phyloP scores from a whole-genome alignment of 2,113 vertebrate genomes.

The Otolemur garnettii region DNA sequence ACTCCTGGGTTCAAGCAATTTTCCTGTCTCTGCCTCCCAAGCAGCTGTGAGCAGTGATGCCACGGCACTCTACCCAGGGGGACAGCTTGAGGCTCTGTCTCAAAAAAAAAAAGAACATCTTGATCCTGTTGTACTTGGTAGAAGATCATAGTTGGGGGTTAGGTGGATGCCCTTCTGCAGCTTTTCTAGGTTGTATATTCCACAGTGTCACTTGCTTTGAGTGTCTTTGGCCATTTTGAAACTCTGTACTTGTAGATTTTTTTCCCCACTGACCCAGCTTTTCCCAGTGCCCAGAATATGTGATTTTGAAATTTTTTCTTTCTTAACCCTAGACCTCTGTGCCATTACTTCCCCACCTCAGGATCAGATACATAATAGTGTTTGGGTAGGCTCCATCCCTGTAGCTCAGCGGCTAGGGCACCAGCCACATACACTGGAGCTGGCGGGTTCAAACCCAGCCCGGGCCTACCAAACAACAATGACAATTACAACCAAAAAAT shows the following conservation, averaged over 20 bases:
- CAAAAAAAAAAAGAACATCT: background rate
- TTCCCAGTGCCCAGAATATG: background rate
- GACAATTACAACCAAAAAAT: too few species aligned
- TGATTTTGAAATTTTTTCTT: slow-evolving; percentile 21
- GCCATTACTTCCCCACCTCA: background rate
- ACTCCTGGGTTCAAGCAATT: too few species aligned
- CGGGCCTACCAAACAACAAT: too few species aligned
- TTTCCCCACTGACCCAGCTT: slow-evolving; percentile 23
- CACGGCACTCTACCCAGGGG: too few species aligned
- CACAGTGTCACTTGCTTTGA: background rate
- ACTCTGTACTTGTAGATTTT: background rate
- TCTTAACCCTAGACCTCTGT: slow-evolving; percentile 34
- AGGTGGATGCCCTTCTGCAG: background rate
- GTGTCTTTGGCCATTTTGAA: slow-evolving; percentile 44
- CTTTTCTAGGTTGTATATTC: background rate
- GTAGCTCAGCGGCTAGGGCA: too few species aligned
- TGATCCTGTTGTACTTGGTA: background rate
- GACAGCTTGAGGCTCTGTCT: too few species aligned
- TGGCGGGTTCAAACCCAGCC: too few species aligned
- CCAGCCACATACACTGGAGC: too few species aligned
- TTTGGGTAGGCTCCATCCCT: background rate
- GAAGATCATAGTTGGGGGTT: background rate
- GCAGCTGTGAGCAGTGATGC: too few species aligned
- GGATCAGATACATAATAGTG: background rate
- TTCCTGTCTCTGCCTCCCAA: too few species aligned